These are phyloP conservation scores for Cotesia vestalis DNA, from an alignment of 1,140 invertebrate species.

Conservation along the genomic window DNA sequence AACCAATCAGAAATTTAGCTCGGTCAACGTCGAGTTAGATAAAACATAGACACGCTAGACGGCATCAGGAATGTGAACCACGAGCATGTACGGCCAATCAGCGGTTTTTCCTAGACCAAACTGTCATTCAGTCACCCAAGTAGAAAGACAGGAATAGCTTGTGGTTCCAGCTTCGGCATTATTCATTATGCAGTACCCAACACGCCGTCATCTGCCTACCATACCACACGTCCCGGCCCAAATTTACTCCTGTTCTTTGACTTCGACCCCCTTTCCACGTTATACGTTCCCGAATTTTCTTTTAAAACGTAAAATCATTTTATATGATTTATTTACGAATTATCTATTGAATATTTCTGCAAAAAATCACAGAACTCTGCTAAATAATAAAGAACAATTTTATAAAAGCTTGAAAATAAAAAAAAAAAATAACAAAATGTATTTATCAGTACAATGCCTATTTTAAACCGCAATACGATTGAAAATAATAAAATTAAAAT, in stretches of 20 bases:
- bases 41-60: slow-evolving; percentile 14
- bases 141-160: slow-evolving; percentile 60
- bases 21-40: slow-evolving; percentile 2
- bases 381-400: too few species aligned
- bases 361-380: too few species aligned
- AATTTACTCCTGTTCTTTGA: slow-evolving; percentile 21
- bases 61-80: slow-evolving; percentile 40
- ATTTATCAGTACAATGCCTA: too few species aligned
- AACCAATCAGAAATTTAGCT: background rate
- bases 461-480: too few species aligned
- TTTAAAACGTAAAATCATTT: background rate
- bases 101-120: slow-evolving; percentile 56
- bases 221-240: slow-evolving; percentile 46
- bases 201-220: slow-evolving; percentile 59
- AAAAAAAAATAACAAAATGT: too few species aligned
- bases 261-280: slow-evolving; percentile 7
- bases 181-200: slow-evolving; percentile 64
- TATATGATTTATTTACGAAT: background rate
- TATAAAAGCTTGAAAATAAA: too few species aligned
- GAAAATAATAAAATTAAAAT: slow-evolving; percentile 10
- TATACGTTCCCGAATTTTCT: background rate
- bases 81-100: slow-evolving; percentile 55
- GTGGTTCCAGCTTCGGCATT: slow-evolving; percentile 60
- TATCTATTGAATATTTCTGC: background rate
- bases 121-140: slow-evolving; percentile 63